Evolutionary conservation across 2,888 invertebrate genomes (phyloP).

Genomic region (Xylota segnis): DNA sequence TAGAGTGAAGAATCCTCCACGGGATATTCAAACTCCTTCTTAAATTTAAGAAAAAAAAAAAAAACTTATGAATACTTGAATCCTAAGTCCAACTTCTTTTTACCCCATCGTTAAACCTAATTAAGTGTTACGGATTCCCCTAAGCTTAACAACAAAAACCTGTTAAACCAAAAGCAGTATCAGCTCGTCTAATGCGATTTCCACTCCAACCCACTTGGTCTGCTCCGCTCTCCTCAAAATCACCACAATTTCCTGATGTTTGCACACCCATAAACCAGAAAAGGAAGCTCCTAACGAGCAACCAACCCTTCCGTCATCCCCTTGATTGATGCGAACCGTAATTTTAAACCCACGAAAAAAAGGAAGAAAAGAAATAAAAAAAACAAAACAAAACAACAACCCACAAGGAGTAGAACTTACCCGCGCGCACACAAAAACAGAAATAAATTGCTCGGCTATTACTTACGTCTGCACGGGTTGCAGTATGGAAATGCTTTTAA

Average conservation of each 20-base stretch:
- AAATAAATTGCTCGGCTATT: slow-evolving; percentile 73
- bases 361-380: neutral
- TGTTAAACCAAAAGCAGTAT: slow-evolving; percentile 8
- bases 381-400: slow-evolving; percentile 53
- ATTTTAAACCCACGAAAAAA: slow-evolving; percentile 44
- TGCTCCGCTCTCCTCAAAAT: slow-evolving; percentile 18
- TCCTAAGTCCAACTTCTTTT: slow-evolving; percentile 22
- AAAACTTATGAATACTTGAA: neutral
- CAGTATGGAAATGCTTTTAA: slow-evolving; percentile 86
- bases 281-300: slow-evolving; percentile 63
- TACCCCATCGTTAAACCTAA: slow-evolving; percentile 41
- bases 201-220: neutral
- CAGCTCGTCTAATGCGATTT: slow-evolving; percentile 14
- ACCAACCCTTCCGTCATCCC: slow-evolving; percentile 53
- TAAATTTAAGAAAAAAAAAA: too few relatives aligned
- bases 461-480: slow-evolving; percentile 86
- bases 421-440: slow-evolving; percentile 51
- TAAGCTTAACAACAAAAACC: neutral
- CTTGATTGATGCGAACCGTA: slow-evolving; percentile 71
- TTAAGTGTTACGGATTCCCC: slow-evolving; percentile 18
- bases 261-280: slow-evolving; percentile 67
- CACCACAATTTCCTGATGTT: slow-evolving; percentile 45
- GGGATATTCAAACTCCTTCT: too few relatives aligned
- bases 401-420: slow-evolving; percentile 25
- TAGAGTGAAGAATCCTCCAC: too few relatives aligned